Percentiles rank a stretch among this genome's conserved stretches.
Evolutionary conservation across 1,140 invertebrate species (phyloP).

Genomic region (Hesperophylax magnus): DNA sequence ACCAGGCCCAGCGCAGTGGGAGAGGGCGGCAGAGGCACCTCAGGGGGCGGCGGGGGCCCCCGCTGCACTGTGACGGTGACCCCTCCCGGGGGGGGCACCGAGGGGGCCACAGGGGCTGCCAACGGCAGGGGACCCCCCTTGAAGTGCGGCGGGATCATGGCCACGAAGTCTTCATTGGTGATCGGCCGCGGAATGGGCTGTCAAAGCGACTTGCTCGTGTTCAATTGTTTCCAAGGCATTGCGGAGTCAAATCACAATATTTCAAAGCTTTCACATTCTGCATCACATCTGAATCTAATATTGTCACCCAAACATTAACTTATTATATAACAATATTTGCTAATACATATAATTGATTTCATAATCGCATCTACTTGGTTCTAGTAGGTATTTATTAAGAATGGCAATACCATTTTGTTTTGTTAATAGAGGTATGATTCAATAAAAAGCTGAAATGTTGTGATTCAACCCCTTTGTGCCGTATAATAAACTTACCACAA

Average conservation of each 20-base stretch:
- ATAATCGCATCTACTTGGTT: too few relatives aligned
- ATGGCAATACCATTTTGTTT: too few relatives aligned
- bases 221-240: conserved; percentile 11
- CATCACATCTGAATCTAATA: background rate
- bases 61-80: conserved; percentile 72
- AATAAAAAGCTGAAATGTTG: background rate
- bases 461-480: conserved; percentile 1
- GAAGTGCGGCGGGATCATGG: conserved; percentile 93
- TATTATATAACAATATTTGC: too few relatives aligned
- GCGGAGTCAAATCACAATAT: background rate
- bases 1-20: conserved; percentile 87
- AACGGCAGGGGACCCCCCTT: conserved; percentile 65
- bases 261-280: background rate
- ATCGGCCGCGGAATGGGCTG: conserved; percentile 82
- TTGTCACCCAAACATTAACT: too few relatives aligned
- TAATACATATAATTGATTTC: too few relatives aligned
- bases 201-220: conserved; percentile 12
- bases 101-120: background rate
- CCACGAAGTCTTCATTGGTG: conserved; percentile 93
- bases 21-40: conserved; percentile 82
- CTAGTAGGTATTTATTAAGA: too few relatives aligned
- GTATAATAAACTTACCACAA: conserved; percentile 16
- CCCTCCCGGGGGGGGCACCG: conserved; percentile 58
- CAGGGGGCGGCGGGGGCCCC: conserved; percentile 61
- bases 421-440: background rate